These are phyloP conservation scores for Gastrophryne carolinensis DNA, from an alignment of 2,797 vertebrate species.

Conservation along the genomic window DNA sequence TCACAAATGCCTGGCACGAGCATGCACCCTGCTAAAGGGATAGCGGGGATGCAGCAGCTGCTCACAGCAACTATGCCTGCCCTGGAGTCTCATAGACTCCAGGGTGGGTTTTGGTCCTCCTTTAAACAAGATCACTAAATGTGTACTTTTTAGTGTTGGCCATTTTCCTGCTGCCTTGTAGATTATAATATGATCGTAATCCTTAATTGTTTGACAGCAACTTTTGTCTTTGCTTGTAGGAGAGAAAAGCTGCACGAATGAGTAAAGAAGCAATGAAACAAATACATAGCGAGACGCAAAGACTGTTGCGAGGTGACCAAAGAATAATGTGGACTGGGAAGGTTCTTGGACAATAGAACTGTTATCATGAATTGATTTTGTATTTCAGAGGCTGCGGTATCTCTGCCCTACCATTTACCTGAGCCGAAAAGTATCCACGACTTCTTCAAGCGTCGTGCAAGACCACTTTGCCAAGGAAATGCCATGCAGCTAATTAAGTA, in stretches of 20 bases:
- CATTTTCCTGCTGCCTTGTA: too few species aligned
- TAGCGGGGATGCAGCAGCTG: too few species aligned
- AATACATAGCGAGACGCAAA: slow-evolving; percentile 90
- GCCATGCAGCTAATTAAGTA: slow-evolving; percentile 92
- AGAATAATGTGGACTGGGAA: background rate
- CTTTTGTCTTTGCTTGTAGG: slow-evolving; percentile 70
- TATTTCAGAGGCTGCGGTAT: slow-evolving; percentile 79
- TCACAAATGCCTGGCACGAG: too few species aligned
- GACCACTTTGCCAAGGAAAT: slow-evolving; percentile 75
- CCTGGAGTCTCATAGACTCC: too few species aligned
- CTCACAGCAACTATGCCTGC: too few species aligned
- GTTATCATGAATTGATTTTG: background rate
- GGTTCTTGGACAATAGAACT: background rate
- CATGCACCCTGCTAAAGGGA: too few species aligned
- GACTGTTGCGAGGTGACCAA: slow-evolving; percentile 86
- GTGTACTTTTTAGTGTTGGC: too few species aligned
- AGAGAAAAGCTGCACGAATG: slow-evolving; percentile 87
- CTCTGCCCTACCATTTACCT: slow-evolving; percentile 92
- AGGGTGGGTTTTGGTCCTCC: too few species aligned
- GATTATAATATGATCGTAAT: too few species aligned
- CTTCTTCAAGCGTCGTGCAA: slow-evolving; percentile 81
- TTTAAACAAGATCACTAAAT: too few species aligned
- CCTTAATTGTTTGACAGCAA: background rate
- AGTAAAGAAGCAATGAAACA: slow-evolving; percentile 92
- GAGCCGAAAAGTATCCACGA: slow-evolving; percentile 87